Evolutionary conservation across 2,888 invertebrate genomes (phyloP).

Genomic region (Archips crataeganus): DNA sequence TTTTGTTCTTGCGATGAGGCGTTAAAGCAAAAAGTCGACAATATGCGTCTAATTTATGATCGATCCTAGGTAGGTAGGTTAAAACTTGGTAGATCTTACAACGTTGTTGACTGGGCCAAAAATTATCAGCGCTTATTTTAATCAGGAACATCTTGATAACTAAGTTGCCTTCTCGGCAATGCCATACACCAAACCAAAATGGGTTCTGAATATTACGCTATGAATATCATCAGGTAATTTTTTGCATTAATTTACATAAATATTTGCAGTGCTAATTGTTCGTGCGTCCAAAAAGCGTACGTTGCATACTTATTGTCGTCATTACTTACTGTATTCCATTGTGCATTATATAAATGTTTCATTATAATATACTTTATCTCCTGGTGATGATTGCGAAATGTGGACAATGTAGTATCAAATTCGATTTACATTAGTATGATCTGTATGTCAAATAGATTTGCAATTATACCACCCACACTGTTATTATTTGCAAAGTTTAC

Average conservation of each 20-base stretch:
- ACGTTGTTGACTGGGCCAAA: slow-evolving; percentile 7
- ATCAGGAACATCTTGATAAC: slow-evolving; percentile 23
- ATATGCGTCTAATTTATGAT: slow-evolving; percentile 48
- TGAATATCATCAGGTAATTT: slow-evolving; percentile 14
- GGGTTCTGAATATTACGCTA: slow-evolving; percentile 21
- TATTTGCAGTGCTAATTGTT: slow-evolving; percentile 32
- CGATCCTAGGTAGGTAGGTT: slow-evolving; percentile 37
- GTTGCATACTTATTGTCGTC: slow-evolving; percentile 33
- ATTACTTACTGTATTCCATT: slow-evolving; percentile 35
- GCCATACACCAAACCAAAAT: slow-evolving; percentile 19
- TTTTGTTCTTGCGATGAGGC: slow-evolving; percentile 45
- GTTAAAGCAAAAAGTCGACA: slow-evolving; percentile 49
- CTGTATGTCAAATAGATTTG: slow-evolving; percentile 55
- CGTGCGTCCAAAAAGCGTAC: slow-evolving; percentile 30
- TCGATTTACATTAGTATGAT: slow-evolving; percentile 62
- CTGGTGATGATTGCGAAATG: slow-evolving; percentile 35
- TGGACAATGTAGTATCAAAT: slow-evolving; percentile 46
- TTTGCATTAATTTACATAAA: slow-evolving; percentile 34
- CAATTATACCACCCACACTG: slow-evolving; percentile 61
- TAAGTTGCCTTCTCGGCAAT: slow-evolving; percentile 15
- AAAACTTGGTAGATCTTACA: slow-evolving; percentile 22
- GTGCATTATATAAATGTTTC: slow-evolving; percentile 30
- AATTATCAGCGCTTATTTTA: slow-evolving; percentile 18
- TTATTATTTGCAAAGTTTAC: slow-evolving; percentile 67
- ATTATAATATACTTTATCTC: slow-evolving; percentile 40